Evolutionary conservation across 2,113 vertebrate species (phyloP), one percentile per base, ranked within the genome.

Genomic region (Heterocephalus glaber): DNA sequence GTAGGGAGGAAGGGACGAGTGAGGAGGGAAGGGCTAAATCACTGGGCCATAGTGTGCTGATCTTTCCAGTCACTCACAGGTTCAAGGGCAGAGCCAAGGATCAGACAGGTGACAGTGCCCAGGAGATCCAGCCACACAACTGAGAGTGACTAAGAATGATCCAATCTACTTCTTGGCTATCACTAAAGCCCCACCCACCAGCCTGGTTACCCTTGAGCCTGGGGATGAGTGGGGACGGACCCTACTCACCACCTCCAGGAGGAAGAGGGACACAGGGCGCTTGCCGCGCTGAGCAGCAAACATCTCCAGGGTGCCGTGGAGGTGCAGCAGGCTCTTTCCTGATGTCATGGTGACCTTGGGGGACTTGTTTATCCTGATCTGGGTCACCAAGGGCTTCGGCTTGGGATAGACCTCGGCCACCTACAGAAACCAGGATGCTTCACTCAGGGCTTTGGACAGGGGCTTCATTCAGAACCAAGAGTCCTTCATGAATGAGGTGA

Each of bases 201-300:
- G 41, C 30, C 44, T 28, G 17, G 49, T 68, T 1, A 24, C 61
- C 44, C 33, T 41, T 14, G 8, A 81, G 7, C 19, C 26, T 17
- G 20, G 60, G 56, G 16, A 22, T 38, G 22, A 35, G 12, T 22
- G 20, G 47, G 35, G 56, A 65, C 6, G 13, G 16, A 11, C 33
- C 77, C 41, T n/a, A 96, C 97, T 97, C 94, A 98, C 98, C 33
- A 65, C 17, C 56, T 98, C 94, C 90, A 98, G 90, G 63, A 96
- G 4, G 9, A 98, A 98, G 56, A 98, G 95, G 24, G 93, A 83
- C 19, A 22, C 7, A 0, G 60, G 95, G 6, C 35, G 14, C 30
- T 96, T 93, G 33, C 86, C 90, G 1, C 26, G 8, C 17, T 16
- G 74, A 2, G 30, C 84, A 6, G 81, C 96, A 0, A 77, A 33